A percentile compares a stretch with the other conserved stretches of the same genome.
Conservation (phyloP, 1,140 invertebrate species). For the Drosophila obscura region DNA sequence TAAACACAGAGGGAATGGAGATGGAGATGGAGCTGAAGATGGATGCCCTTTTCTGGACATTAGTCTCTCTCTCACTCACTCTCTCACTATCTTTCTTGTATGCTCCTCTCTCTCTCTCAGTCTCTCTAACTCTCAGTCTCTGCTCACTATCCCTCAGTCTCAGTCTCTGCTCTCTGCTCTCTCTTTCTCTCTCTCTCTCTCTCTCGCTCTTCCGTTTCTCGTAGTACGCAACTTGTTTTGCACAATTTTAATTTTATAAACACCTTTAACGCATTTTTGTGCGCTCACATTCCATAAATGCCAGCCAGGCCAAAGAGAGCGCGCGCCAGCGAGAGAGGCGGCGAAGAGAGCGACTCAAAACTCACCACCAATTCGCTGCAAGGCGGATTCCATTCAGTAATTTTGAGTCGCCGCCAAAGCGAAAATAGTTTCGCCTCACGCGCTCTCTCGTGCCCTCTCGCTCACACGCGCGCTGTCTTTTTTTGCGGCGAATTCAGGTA, state of each 20-base stretch:
- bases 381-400: conserved; percentile 66
- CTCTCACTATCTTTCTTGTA: background rate
- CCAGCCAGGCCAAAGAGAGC: conserved; percentile 27
- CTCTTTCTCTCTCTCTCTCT: conserved; percentile 26
- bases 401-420: conserved; percentile 47
- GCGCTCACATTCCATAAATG: conserved; percentile 82
- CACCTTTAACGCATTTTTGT: conserved; percentile 82
- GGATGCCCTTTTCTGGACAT: conserved; percentile 30
- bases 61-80: conserved; percentile 7
- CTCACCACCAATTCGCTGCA: conserved; percentile 59
- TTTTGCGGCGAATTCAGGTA: conserved; percentile 21
- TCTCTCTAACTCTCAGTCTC: background rate
- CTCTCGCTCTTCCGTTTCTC: conserved; percentile 3
- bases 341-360: conserved; percentile 29
- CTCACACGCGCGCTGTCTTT: conserved; percentile 4
- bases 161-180: conserved; percentile 7
- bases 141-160: conserved; percentile 20
- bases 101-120: conserved; percentile 7
- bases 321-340: conserved; percentile 3
- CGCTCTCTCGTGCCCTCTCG: conserved; percentile 13
- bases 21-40: conserved; percentile 3
- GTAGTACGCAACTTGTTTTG: conserved; percentile 77
- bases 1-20: conserved; percentile 44
- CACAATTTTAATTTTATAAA: conserved; percentile 83
- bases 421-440: conserved; percentile 30